Percentiles rank a stretch among this genome's conserved stretches.
Evolutionary conservation across 2,888 invertebrate genomes (phyloP).

Genomic region (Synergus itoensis): DNA sequence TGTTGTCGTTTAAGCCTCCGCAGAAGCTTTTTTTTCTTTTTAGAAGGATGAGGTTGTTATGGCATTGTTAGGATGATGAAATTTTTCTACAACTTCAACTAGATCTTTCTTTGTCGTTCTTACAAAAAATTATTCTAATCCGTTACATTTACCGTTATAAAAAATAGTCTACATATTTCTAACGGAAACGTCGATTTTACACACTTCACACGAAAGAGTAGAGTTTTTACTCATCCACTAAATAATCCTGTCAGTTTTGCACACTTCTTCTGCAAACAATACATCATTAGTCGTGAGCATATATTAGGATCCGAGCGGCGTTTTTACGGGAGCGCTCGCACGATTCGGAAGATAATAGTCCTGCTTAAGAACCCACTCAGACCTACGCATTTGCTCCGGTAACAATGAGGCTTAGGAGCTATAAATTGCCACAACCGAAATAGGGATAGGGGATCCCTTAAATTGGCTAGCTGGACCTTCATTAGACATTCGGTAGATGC

Average conservation of each 20-base stretch:
- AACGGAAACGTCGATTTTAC: too few species aligned
- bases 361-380: slow-evolving; percentile 45
- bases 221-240: slow-evolving; percentile 30
- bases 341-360: slow-evolving; percentile 52
- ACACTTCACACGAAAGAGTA: background rate
- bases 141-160: too few species aligned
- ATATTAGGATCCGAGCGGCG: slow-evolving; percentile 45
- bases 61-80: too few species aligned
- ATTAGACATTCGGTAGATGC: slow-evolving; percentile 67
- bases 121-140: too few species aligned
- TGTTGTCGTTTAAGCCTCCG: too few species aligned
- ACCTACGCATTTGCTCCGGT: slow-evolving; percentile 44
- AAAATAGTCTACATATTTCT: too few species aligned
- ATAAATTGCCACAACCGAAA: slow-evolving; percentile 66
- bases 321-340: slow-evolving; percentile 52
- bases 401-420: slow-evolving; percentile 54
- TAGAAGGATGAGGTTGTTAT: too few species aligned
- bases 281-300: slow-evolving; percentile 59
- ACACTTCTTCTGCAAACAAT: slow-evolving; percentile 54
- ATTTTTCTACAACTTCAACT: too few species aligned
- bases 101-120: too few species aligned
- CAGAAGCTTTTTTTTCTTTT: too few species aligned
- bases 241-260: slow-evolving; percentile 59
- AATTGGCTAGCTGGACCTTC: slow-evolving; percentile 67
- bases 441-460: slow-evolving; percentile 64